These are phyloP conservation scores for Drosophila paulistorum DNA, from an alignment of 1,140 invertebrate species.

Conservation along the genomic window DNA sequence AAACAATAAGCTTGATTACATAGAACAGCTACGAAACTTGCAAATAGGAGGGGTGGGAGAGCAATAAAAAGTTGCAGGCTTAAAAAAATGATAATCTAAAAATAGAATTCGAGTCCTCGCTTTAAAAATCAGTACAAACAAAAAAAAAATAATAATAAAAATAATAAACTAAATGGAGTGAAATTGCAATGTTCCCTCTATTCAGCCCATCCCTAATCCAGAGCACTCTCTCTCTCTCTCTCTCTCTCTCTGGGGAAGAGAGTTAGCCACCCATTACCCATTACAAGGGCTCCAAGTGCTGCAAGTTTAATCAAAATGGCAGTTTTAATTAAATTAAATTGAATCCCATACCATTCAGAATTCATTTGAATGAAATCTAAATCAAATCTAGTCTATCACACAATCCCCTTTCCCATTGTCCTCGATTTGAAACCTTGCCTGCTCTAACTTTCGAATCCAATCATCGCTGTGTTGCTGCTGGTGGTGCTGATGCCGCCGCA, in stretches of 20 bases:
- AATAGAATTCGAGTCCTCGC: conserved; percentile 71
- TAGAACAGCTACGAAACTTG: conserved; percentile 45
- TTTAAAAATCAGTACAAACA: conserved; percentile 17
- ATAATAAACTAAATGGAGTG: not conserved
- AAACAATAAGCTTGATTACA: conserved; percentile 36
- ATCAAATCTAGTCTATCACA: not conserved
- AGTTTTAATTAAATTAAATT: not conserved
- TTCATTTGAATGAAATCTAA: not conserved
- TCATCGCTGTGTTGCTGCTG: not conserved
- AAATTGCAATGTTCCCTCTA: not conserved
- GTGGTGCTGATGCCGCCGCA: conserved; percentile 15
- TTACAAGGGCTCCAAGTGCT: not conserved
- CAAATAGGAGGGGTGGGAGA: conserved; percentile 17
- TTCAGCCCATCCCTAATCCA: too few relatives aligned
- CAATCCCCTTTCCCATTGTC: conserved; percentile 3
- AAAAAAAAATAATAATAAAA: too few relatives aligned
- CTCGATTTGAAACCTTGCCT: conserved; percentile 31
- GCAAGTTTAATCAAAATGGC: not conserved
- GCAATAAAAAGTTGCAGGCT: not conserved
- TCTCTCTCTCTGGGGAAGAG: too few relatives aligned
- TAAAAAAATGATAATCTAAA: conserved; percentile 26
- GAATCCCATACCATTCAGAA: not conserved
- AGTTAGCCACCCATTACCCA: too few relatives aligned
- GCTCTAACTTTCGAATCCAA: not conserved
- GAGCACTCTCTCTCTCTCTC: too few relatives aligned